Evolutionary conservation across 2,113 vertebrate species (phyloP), one percentile per base, ranked within the genome.

Genomic region (Nothoprocta pentlandii): DNA sequence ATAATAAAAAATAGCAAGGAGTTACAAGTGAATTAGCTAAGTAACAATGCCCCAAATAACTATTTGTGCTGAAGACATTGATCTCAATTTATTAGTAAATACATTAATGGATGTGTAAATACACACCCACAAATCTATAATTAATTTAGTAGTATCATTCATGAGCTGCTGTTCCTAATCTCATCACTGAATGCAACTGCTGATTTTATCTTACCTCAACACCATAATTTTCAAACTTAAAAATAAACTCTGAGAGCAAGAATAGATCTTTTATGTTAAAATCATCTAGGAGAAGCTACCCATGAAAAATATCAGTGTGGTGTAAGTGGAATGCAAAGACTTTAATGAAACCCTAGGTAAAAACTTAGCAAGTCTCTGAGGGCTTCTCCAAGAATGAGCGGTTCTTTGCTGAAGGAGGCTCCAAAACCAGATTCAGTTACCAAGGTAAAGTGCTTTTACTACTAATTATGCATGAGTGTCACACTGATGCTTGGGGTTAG

Each of bases 261-360:
- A 61, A 78, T 6, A 79, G 82, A 92, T 89, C 54, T 79, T 96
- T 89, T 75, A 80, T 93, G 76, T 94, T 89, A 75, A 97, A 94
- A 39, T 49, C 67, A 39, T 16, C 28, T 22, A 69, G 82, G 80
- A 95, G 81, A 95, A 93, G 75, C 78, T 76, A 25, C 81, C 71
- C 21, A 26, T 70, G 68, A 94, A 95, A 96, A 96, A 84, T 73
- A 78, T 62, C 68, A 67, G 68, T 2, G 0, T 12, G 2, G 16
- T 64, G 44, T 20, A 42, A 93, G 1, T 91, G 96, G 89, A 96
- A 86, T 85, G 91, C 68, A 86, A 95, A 92, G 83, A 53, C 68
- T 87, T 94, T 86, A 87, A 96, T 78, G 93, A 94, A 95, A 96
- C 85, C 69, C 85, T 89, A 92, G 95, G 92, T 96, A 94, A 90